Evolutionary conservation across 2,797 vertebrate genomes (phyloP).

Genomic region (Crypturellus tataupa): DNA sequence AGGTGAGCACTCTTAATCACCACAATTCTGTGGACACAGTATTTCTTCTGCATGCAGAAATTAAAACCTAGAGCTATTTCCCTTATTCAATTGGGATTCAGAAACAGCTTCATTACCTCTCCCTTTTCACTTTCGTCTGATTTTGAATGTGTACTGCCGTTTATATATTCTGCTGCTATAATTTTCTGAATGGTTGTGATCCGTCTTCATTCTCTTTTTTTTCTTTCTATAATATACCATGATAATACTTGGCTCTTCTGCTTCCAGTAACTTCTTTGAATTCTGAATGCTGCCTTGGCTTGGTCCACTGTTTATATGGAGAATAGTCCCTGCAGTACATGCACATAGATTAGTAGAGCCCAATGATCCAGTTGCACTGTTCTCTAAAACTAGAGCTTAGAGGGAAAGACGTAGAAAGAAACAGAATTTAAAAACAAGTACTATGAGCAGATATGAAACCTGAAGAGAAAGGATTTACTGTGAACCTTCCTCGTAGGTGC

Average conservation of each 20-base stretch:
- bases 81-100: background rate
- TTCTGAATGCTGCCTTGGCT: background rate
- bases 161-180: background rate
- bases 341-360: fast-evolving
- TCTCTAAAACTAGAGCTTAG: background rate
- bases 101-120: background rate
- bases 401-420: background rate
- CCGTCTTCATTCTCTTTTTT: background rate
- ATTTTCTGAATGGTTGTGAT: background rate
- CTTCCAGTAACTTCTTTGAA: background rate
- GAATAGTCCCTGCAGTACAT: background rate
- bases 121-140: background rate
- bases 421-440: background rate
- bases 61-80: background rate
- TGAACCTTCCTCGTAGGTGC: background rate
- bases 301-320: background rate
- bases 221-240: background rate
- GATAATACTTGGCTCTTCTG: background rate
- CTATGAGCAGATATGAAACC: background rate
- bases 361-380: background rate
- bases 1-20: background rate
- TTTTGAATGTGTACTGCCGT: background rate
- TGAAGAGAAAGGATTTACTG: background rate
- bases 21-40: fast-evolving
- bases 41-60: background rate